phyloP scores from a whole-genome alignment of 2,888 invertebrate genomes.

The Odontothrips loti region DNA sequence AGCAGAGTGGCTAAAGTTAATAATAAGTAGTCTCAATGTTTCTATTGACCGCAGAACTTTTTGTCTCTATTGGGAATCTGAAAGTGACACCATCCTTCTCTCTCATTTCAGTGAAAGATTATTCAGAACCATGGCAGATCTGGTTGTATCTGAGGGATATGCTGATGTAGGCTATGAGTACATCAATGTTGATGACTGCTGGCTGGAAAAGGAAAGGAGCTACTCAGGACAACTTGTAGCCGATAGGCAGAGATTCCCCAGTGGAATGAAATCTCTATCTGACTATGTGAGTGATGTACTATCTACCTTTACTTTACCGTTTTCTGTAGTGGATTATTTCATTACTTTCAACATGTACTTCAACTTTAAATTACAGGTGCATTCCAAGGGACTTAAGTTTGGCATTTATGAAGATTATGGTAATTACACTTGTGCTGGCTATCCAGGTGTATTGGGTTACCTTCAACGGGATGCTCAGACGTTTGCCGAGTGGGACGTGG shows the following conservation, averaged over 20 bases:
- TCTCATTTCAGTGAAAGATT: constrained; percentile 67
- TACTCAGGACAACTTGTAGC: constrained; percentile 72
- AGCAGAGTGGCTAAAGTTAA: too few species aligned
- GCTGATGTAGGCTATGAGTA: constrained; percentile 85
- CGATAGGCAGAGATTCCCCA: constrained; percentile 82
- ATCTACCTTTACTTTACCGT: not conserved
- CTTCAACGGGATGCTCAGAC: constrained; percentile 83
- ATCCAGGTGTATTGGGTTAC: constrained; percentile 87
- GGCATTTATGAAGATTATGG: constrained; percentile 98
- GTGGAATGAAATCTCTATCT: constrained; percentile 82
- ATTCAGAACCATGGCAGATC: constrained; percentile 85
- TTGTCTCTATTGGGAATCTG: too few species aligned
- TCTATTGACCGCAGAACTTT: too few species aligned
- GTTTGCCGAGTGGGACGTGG: constrained; percentile 94
- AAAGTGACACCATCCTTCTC: too few species aligned
- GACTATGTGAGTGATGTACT: constrained; percentile 74
- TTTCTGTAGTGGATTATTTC: not conserved
- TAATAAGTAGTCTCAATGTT: too few species aligned
- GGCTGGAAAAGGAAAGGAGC: constrained; percentile 81
- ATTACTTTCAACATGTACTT: constrained; percentile 29
- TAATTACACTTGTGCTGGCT: constrained; percentile 94
- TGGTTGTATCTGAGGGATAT: constrained; percentile 83
- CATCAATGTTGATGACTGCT: constrained; percentile 91
- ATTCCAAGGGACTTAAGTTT: constrained; percentile 87
- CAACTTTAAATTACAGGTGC: constrained; percentile 59